phyloP scores from a whole-genome alignment of 2,797 vertebrate genomes.

The Bradypodion pumilum region DNA sequence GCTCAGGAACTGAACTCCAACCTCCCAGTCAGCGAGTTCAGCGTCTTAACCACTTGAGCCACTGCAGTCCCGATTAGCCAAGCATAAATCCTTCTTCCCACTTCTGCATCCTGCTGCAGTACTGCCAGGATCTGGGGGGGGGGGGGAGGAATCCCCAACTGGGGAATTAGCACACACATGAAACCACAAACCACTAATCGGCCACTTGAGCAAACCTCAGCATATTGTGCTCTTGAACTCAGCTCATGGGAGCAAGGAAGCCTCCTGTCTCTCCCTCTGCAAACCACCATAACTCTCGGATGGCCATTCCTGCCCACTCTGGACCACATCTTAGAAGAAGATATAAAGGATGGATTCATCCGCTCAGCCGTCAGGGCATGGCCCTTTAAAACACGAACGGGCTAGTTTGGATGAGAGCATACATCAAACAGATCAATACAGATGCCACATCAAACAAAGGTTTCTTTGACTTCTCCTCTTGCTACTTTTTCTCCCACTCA shows the following conservation, averaged over 20 bases:
- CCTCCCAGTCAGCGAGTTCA: too few species aligned
- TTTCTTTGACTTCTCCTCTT: neutral
- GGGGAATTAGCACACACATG: neutral
- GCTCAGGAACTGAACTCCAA: too few species aligned
- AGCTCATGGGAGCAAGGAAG: rapidly evolving
- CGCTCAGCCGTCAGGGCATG: neutral
- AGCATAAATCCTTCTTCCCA: neutral
- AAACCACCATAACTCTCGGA: rapidly evolving
- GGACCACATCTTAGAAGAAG: neutral
- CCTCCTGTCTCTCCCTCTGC: neutral
- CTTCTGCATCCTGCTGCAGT: too few species aligned
- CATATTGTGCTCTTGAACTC: neutral
- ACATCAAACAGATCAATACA: neutral
- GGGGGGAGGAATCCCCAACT: neutral
- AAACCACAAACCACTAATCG: conserved; percentile 43
- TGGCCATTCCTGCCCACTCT: neutral
- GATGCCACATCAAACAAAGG: neutral
- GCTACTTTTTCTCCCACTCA: neutral
- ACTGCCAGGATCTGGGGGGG: neutral
- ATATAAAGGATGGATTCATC: neutral
- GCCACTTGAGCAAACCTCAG: conserved; percentile 5
- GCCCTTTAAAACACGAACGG: neutral
- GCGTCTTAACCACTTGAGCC: too few species aligned
- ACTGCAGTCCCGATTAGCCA: too few species aligned
- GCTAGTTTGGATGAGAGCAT: neutral